Conservation (phyloP, 2,888 invertebrate species). For the Dryocosmus kuriphilus region DNA sequence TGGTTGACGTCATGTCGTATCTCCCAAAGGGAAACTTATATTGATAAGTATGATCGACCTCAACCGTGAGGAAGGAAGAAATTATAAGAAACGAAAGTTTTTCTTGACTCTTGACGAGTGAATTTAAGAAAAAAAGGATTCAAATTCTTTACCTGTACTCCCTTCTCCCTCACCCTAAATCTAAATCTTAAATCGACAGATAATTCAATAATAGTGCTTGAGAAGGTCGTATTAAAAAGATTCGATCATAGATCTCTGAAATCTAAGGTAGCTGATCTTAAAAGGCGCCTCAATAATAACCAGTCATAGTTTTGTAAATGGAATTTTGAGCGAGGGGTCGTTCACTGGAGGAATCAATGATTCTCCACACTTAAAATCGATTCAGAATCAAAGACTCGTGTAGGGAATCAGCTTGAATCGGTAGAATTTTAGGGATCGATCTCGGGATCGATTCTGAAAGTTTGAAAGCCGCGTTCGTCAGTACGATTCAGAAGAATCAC, state of each 20-base stretch:
- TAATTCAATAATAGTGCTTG: background rate
- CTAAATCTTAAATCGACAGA: background rate
- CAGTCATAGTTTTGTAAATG: slow-evolving; percentile 1
- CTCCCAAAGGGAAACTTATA: slow-evolving; percentile 70
- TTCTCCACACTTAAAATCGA: too few relatives aligned
- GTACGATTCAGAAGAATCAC: too few relatives aligned
- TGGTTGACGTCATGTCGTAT: slow-evolving; percentile 68
- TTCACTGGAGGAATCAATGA: too few relatives aligned
- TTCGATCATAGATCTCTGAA: background rate
- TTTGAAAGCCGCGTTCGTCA: too few relatives aligned
- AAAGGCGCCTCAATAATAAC: background rate
- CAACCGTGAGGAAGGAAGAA: slow-evolving; percentile 3
- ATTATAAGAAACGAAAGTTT: background rate
- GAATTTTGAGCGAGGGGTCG: too few relatives aligned
- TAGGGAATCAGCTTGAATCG: too few relatives aligned
- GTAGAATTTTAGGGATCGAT: too few relatives aligned
- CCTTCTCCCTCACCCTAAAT: too few relatives aligned
- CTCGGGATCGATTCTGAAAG: too few relatives aligned
- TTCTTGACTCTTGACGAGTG: background rate
- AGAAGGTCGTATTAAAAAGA: background rate
- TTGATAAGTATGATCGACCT: slow-evolving; percentile 67
- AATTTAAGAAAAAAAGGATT: background rate
- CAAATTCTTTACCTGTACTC: background rate
- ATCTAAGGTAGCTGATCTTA: background rate
- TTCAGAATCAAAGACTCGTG: too few relatives aligned